A percentile compares a stretch with the other conserved stretches of the same genome.
Evolutionary conservation across 2,113 vertebrate species (phyloP).

Genomic region (Antigone vipio): DNA sequence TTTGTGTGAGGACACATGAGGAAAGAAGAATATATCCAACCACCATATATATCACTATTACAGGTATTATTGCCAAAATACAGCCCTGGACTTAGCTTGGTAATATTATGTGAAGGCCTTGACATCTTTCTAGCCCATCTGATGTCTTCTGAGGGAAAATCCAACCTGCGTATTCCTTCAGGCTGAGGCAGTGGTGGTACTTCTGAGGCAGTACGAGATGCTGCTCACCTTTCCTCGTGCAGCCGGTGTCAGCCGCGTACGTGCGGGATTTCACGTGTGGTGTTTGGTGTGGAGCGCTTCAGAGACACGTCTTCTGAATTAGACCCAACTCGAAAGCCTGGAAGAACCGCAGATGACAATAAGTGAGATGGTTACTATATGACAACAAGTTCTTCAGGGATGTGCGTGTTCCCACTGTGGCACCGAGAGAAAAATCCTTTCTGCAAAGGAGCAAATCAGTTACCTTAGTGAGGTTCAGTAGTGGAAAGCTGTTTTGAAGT

Average conservation of each 20-base stretch:
- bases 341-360: background rate
- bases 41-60: background rate
- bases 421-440: background rate
- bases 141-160: background rate
- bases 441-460: background rate
- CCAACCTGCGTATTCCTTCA: background rate
- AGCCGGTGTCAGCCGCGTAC: accelerated
- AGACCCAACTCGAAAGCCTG: accelerated
- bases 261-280: background rate
- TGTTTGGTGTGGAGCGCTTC: background rate
- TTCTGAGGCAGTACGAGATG: background rate
- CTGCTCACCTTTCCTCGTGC: background rate
- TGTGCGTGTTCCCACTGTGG: background rate
- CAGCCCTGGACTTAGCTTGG: background rate
- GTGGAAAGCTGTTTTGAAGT: background rate
- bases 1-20: background rate
- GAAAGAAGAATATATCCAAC: background rate
- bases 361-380: background rate
- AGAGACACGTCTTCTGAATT: background rate
- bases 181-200: background rate
- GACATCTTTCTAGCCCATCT: background rate
- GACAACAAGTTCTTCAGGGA: background rate
- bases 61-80: background rate
- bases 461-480: background rate
- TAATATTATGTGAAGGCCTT: background rate